Conservation (phyloP, 2,888 invertebrate species). For the Yponomeuta plumbellus region DNA sequence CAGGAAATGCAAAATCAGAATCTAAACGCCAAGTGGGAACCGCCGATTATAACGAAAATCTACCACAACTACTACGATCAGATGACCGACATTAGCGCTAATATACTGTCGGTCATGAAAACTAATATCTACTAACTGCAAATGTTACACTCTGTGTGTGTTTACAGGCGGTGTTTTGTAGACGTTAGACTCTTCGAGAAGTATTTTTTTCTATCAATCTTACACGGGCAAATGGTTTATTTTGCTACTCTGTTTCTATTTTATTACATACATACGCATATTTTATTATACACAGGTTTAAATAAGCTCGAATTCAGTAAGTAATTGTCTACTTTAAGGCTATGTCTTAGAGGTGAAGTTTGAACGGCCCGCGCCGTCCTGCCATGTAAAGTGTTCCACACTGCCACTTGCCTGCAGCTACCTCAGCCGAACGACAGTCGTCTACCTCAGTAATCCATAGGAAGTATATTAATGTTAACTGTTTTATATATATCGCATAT, state of each 20-base stretch:
- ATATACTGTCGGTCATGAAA: slow-evolving; percentile 40
- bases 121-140: slow-evolving; percentile 43
- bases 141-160: not conserved
- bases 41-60: slow-evolving; percentile 43
- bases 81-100: slow-evolving; percentile 32
- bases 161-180: not conserved
- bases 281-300: slow-evolving; percentile 10
- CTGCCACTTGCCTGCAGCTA: slow-evolving; percentile 36
- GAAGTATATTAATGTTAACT: slow-evolving; percentile 56
- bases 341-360: not conserved
- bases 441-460: slow-evolving; percentile 69
- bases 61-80: slow-evolving; percentile 31
- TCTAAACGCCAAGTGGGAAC: slow-evolving; percentile 38
- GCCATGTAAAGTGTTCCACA: not conserved
- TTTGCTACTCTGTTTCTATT: not conserved
- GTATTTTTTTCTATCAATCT: slow-evolving; percentile 10
- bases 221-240: slow-evolving; percentile 14
- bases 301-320: not conserved
- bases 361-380: not conserved
- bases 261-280: not conserved
- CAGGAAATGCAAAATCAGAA: not conserved
- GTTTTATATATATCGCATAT: slow-evolving; percentile 54
- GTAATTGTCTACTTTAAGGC: not conserved
- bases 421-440: slow-evolving; percentile 59
- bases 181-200: not conserved